Evolutionary conservation across 30 jellyfish, hydroid and myxozoan genomes (phyloP), one percentile per base, ranked within the genome.

Genomic region (Nemopilema nomurai): DNA sequence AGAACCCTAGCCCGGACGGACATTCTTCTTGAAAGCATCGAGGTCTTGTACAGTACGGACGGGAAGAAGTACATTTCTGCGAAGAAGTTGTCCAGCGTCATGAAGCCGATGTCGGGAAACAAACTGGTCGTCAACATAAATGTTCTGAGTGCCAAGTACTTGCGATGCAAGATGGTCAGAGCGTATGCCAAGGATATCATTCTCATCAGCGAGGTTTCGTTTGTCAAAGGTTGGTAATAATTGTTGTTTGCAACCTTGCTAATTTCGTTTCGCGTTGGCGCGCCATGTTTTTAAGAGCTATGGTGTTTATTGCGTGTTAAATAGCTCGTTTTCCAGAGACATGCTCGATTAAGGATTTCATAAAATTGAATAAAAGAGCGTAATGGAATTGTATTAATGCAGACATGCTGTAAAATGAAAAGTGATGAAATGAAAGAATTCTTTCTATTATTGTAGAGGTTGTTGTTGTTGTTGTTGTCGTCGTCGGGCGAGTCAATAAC

Each of bases 151-250:
- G 91, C 91, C 62, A 70, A 22, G 21, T 89, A 24, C 41, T 24
- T 89, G 1, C 74, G 76, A 25, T 82, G 85, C 62, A 52, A 49
- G 19, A 21, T 79, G 51, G 57, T 20, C 13, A 76, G 66, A 25
- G 31, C 29, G 16, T 0, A 4, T 17, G 32, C 67, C 0, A 73
- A 65, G 33, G 79, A 50, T 77, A 23, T 87, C 21, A 23, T 87
- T 33, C 71, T 87, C 67, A 72, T 87, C 71, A 87, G 96, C 70
- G 96, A 87, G 52, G 96, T 87, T 21, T 57, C 80, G 18, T 70
- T 87, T 65, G 16, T 51, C 7, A 62, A 71, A 73, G 96, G 96
- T 87, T 30, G 50, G 89, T 26, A 27, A 26, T 1, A 4, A 6
- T 29, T 13, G 1, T 6, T n/a, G 0, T 26, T 1, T 57, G 25